These are phyloP conservation scores for Gallinago nigripennis DNA, from an alignment of 2,797 vertebrate genomes.

Conservation along the genomic window DNA sequence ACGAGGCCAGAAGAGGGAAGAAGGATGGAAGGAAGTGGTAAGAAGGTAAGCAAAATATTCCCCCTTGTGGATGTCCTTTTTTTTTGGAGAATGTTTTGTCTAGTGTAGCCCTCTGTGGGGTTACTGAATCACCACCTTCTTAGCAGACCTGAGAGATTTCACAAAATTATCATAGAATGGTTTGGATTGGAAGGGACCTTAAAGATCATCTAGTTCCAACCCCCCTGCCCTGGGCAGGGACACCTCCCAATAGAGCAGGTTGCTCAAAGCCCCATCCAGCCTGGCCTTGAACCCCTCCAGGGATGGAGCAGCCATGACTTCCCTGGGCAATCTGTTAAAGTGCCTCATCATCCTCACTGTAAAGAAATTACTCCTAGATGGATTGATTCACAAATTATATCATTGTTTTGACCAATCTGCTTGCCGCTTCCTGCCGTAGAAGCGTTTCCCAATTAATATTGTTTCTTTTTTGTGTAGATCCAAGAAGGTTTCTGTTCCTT, in stretches of 20 bases:
- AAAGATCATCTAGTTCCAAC: too few species aligned
- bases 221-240: too few species aligned
- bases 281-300: too few species aligned
- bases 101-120: neutral
- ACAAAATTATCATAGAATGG: neutral
- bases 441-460: neutral
- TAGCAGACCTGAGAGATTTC: neutral
- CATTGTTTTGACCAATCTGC: neutral
- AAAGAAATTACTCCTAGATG: rapidly evolving
- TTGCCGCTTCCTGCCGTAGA: neutral
- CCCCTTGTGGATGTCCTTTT: too few species aligned
- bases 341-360: too few species aligned
- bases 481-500: constrained; percentile 85
- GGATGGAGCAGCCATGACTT: too few species aligned
- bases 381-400: neutral
- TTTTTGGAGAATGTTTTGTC: neutral
- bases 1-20: constrained; percentile 83
- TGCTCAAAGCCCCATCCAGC: too few species aligned
- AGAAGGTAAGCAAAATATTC: constrained; percentile 72
- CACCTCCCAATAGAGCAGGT: too few species aligned
- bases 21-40: constrained; percentile 86
- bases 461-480: constrained; percentile 65
- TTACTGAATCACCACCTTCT: neutral
- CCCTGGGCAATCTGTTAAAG: too few species aligned
- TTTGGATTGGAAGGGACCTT: too few species aligned